phyloP scores from a whole-genome alignment of 2,888 invertebrate genomes.

The Xestia c-nigrum region DNA sequence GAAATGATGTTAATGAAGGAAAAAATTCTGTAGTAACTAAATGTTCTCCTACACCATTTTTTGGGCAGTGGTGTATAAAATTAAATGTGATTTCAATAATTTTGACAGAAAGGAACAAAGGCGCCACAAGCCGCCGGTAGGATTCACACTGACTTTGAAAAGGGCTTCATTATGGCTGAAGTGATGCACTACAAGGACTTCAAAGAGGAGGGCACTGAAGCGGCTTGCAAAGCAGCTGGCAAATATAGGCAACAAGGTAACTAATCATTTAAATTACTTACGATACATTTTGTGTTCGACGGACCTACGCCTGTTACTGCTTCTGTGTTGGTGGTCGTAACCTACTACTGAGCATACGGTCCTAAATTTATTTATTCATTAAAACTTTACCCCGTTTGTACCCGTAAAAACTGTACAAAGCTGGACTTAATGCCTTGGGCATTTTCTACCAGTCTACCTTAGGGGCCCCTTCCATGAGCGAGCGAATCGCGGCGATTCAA shows the following conservation, averaged over 20 bases:
- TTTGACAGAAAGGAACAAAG: conserved; percentile 97
- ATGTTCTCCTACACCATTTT: neutral
- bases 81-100: neutral
- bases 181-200: conserved; percentile 99
- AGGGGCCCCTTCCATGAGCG: no score
- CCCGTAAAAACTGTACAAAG: no score
- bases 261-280: neutral
- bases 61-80: neutral
- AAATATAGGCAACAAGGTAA: conserved; percentile 99
- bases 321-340: neutral
- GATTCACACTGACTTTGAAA: conserved; percentile 99
- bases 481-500: no score
- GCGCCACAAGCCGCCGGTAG: conserved; percentile 99
- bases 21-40: neutral
- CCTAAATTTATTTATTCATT: no score
- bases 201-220: conserved; percentile 98
- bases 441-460: no score
- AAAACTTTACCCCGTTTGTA: no score
- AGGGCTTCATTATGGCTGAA: conserved; percentile 99
- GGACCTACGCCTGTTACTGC: neutral
- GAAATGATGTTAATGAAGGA: neutral
- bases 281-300: neutral
- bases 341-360: neutral
- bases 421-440: no score
- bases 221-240: conserved; percentile 98